A percentile compares a stretch with the other conserved stretches of the same genome.
Evolutionary conservation across 2,888 invertebrate genomes (phyloP).

Genomic region (Phaonia tiefii): DNA sequence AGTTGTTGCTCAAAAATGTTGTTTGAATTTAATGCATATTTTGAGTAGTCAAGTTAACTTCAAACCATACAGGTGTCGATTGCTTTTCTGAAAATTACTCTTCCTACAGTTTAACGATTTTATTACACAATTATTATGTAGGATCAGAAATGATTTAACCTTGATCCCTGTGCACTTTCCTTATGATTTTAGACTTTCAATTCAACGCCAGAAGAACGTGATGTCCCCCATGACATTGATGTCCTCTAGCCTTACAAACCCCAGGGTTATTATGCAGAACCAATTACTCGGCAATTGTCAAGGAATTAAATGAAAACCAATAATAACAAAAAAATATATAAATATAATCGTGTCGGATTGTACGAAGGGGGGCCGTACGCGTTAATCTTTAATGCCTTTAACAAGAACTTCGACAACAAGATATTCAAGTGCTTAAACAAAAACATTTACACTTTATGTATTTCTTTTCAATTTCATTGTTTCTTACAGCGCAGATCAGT

Average conservation of each 20-base stretch:
- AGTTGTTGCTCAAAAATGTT: too few species aligned
- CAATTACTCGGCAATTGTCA: conserved; percentile 79
- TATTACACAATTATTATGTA: too few species aligned
- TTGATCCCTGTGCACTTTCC: too few species aligned
- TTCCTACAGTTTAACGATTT: too few species aligned
- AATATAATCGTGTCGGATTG: conserved; percentile 69
- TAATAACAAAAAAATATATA: conserved; percentile 45
- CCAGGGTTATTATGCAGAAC: conserved; percentile 76
- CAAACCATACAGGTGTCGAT: too few species aligned
- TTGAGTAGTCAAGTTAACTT: too few species aligned
- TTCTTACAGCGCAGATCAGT: conserved; percentile 17
- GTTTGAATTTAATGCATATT: too few species aligned
- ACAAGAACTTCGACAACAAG: conserved; percentile 15
- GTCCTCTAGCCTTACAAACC: conserved; percentile 8
- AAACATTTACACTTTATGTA: conserved; percentile 51
- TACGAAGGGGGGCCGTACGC: conserved; percentile 61
- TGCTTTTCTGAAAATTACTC: too few species aligned
- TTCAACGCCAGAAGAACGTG: neutral
- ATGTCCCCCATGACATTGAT: conserved; percentile 1
- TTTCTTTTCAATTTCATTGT: neutral
- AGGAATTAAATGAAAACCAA: conserved; percentile 69
- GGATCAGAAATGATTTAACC: too few species aligned
- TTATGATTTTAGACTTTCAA: neutral
- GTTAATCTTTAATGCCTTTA: conserved; percentile 42
- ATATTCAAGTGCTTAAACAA: conserved; percentile 36